Evolutionary conservation across 2,113 vertebrate species (phyloP), one percentile per base, ranked within the genome.

Genomic region (Coregonus clupeaformis): DNA sequence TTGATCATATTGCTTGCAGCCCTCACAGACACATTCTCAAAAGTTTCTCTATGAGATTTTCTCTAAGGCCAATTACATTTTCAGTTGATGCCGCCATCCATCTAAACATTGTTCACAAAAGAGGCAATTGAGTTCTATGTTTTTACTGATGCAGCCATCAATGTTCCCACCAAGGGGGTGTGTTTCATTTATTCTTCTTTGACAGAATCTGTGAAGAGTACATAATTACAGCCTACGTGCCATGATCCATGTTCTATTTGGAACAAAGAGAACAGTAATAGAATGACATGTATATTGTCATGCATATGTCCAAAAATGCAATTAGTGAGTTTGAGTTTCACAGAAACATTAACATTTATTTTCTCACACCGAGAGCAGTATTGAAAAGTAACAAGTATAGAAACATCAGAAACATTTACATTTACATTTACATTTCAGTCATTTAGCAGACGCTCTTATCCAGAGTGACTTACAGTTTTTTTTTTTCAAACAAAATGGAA

Each of bases 41-140:
- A 75, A 74, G 55, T 75, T 76, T 71, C 20, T 72, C 68, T 57
- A 69, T 72, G 55, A 70, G 66, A 29, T 74, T 22, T 68, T 47
- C 69, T 78, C 77, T 69, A 64, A 78, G 57, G 64, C 76, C 80
- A 81, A 81, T 81, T 81, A 75, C 52, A 75, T 71, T 73, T 81
- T 29, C 65, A 60, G 20, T 14, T 64, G 25, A 27, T 71, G 24
- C 5, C 14, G 36, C 71, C 62, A 74, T 74, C 75, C 70, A 79
- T 71, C 47, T 65, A 27, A 4, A 5, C 63, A 7, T 11, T 1
- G 24, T 27, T 52, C 7, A 16, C 70, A 52, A 49, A 59, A 65
- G 13, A 59, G 49, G 25, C 55, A 27, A 47, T 60, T 68, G 65
- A 27, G 36, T 29, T 45, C 20, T 45, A 6, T 68, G 22, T n/a